These are phyloP conservation scores for Pterocles gutturalis DNA, from an alignment of 2,113 vertebrate genomes.

Conservation along the genomic window DNA sequence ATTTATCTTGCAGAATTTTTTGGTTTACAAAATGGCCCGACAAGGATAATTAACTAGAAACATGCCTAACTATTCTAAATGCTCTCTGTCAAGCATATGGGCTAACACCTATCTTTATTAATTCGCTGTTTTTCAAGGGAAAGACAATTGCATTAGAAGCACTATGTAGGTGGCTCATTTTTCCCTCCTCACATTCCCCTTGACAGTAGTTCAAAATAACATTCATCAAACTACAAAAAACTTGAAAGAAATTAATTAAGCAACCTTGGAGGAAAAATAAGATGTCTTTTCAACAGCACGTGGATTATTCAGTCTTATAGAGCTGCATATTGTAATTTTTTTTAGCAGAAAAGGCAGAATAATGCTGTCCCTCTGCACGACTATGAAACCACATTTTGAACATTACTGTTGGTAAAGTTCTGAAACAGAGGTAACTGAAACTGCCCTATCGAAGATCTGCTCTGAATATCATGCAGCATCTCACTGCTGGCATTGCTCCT, in stretches of 20 bases:
- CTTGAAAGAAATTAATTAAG: slow-evolving; percentile 27
- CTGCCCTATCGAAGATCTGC: neutral
- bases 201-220: slow-evolving; percentile 46
- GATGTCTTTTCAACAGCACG: neutral
- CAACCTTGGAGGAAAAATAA: neutral
- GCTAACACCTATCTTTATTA: slow-evolving; percentile 26
- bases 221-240: slow-evolving; percentile 23
- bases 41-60: neutral
- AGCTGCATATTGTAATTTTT: neutral
- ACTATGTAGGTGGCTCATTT: slow-evolving; percentile 31
- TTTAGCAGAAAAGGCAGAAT: neutral
- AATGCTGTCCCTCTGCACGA: neutral
- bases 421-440: neutral
- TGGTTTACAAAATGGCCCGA: neutral
- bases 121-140: slow-evolving; percentile 21
- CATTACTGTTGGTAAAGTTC: neutral
- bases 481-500: neutral
- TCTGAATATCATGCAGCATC: neutral
- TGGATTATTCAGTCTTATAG: neutral
- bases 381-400: neutral
- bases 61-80: neutral
- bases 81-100: neutral
- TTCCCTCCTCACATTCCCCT: neutral
- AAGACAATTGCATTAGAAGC: neutral
- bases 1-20: neutral